Base-by-base conservation (phyloP, 2,797 vertebrate genomes). In the Gorsachius magnificus region DNA sequence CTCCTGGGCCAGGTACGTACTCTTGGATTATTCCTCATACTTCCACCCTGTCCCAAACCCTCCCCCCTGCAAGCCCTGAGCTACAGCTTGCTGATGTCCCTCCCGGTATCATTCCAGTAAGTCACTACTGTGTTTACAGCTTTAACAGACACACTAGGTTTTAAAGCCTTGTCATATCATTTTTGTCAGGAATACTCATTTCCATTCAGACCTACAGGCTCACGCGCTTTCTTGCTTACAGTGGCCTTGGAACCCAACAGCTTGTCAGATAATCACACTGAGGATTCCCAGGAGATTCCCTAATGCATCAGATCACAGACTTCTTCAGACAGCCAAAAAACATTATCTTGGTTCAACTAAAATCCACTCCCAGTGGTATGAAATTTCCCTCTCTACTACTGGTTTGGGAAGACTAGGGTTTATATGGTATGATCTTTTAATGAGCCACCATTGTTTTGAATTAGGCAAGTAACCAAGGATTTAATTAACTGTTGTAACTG, bases 401-500 rank as follows among this genome's bases (percentile, higher is more conserved):
- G 48, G 8, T 36, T 61, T 24, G 66, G 83, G 75, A 88, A 29
- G 35, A 46, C 3, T 38, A 54, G 13, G 45, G 15, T 79, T 90
- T 87, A 33, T 21, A 25, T 1, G 1, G 36, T 26, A 69, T 25
- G 64, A 89, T 74, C 85, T 64, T 18, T 69, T 75, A 96, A 83
- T 1, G 46, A 88, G 65, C 36, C 56, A 46, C 66, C 31, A 41
- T 14, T 24, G 83, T 41, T 79, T 58, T 89, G 89, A 95, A 96
- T 96, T 88, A 94, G 83, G 76, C 51, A 43, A 77, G 80, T 74
- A 84, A 82, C 26, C 65, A 29, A 46, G 75, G 66, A 63, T 77
- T 97, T 97, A 96, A 97, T 96, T 93, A 96, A 51, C 17, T 61
- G 36, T 10, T 22, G 61, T 74, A 91, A 83, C 76, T 77, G 5